Conservation (phyloP, 2,888 invertebrate species). For the Ectemnius continuus region DNA sequence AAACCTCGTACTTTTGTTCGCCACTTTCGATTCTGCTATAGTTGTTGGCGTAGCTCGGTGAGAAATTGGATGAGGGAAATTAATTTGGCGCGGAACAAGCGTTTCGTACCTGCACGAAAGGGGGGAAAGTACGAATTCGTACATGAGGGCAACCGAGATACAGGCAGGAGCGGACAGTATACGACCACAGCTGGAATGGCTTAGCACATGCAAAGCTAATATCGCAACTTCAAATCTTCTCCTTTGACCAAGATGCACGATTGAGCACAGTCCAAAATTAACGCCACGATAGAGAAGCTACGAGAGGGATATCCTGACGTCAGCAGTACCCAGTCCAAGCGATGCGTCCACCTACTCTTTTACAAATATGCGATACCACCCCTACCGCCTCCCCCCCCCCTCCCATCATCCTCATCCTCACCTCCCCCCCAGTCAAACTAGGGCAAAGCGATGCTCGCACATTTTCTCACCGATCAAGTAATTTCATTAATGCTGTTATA, state of each 20-base stretch:
- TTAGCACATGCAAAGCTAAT: constrained; percentile 49
- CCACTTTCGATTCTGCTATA: too few species aligned
- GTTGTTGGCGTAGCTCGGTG: too few species aligned
- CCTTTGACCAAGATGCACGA: constrained; percentile 52
- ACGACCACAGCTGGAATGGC: constrained; percentile 38
- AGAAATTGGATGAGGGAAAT: not conserved
- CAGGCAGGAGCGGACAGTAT: constrained; percentile 25
- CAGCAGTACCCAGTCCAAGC: not conserved
- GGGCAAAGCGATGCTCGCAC: too few species aligned
- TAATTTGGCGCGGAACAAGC: not conserved
- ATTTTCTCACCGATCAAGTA: too few species aligned
- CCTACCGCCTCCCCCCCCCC: too few species aligned
- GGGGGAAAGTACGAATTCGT: too few species aligned
- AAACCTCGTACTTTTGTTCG: too few species aligned
- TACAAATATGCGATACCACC: too few species aligned
- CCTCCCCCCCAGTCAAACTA: too few species aligned
- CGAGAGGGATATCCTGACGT: constrained; percentile 37
- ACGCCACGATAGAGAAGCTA: constrained; percentile 42
- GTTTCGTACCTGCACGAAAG: not conserved
- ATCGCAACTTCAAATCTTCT: constrained; percentile 49
- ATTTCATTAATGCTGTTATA: too few species aligned
- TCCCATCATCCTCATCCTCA: too few species aligned
- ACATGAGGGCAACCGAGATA: too few species aligned
- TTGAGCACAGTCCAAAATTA: constrained; percentile 55
- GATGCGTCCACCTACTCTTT: not conserved